Base-by-base conservation (phyloP, 2,113 vertebrate species). In the Platycercus adscitus region DNA sequence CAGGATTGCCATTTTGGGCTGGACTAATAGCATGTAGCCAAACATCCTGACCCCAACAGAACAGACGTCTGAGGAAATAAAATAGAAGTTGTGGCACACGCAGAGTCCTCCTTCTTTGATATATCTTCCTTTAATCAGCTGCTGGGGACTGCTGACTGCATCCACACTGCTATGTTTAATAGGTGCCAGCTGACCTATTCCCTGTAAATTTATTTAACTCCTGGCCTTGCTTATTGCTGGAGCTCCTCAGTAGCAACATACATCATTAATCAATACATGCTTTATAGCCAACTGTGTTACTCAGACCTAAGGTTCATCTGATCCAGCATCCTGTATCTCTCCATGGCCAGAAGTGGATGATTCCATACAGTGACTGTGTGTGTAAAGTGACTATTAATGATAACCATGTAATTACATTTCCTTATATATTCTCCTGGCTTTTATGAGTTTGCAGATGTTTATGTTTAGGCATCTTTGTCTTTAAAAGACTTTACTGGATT, bases 331-430 rank as follows among this genome's bases (percentile, higher is more conserved):
- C n/a, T 87, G 20, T 19, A 17, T 35, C 35, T n/a, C 10, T 24
- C 35, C 0, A 0, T 56, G 65, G 21, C 17, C 52, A 69, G 23
- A 61, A 26, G 9, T 33, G 13, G 17, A 11, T 43, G 39, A 58
- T 93, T 68, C 65, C 41, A 12, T 5, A 3, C 29, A 25, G 16
- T 69, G 31, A 43, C 8, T 37, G 8, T 24, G 33, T 68, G 23
- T 49, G 10, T 41, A 23, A 70, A 73, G 10, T 53, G 11, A n/a
- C 8, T 41, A 24, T 28, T 60, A 50, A 46, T 41, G 19, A 56
- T 12, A 55, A 47, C 3, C 18, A 50, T 7, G 8, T 12, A 1
- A 43, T 60, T 47, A 11, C 8, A 28, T 5, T 47, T 41, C 7
- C 9, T 33, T 18, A 6, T 31, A 9, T 35, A 15, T 65, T 52